Evolutionary conservation across 1,140 invertebrate species (phyloP).

Genomic region (Drosophila sechellia): DNA sequence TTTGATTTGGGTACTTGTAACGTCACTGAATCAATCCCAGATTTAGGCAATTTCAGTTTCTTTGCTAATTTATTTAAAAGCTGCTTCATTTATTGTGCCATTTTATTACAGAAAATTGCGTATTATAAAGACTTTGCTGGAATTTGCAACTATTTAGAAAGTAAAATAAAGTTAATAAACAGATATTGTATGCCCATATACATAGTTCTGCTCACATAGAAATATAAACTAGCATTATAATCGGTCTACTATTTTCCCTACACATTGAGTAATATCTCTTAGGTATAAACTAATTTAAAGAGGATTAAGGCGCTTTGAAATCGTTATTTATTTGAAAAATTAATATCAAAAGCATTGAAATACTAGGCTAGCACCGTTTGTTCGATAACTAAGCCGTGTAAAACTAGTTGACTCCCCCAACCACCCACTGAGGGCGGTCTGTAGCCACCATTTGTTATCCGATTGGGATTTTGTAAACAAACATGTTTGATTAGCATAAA

Average conservation of each 20-base stretch:
- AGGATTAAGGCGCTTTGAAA: not conserved
- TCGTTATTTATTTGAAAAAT: not conserved
- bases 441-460: slow-evolving; percentile 46
- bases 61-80: not conserved
- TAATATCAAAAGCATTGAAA: not conserved
- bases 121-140: not conserved
- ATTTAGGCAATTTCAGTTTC: not conserved
- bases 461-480: slow-evolving; percentile 55
- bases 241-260: too few relatives aligned
- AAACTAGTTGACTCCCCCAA: slow-evolving; percentile 20
- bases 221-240: too few relatives aligned
- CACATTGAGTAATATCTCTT: too few relatives aligned
- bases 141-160: too few relatives aligned
- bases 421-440: slow-evolving; percentile 20
- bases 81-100: not conserved
- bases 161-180: too few relatives aligned
- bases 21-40: slow-evolving; percentile 1
- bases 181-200: too few relatives aligned
- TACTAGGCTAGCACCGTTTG: not conserved
- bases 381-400: slow-evolving; percentile 19
- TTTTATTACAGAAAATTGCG: not conserved
- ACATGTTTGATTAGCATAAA: slow-evolving; percentile 71
- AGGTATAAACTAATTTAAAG: not conserved
- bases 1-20: not conserved
- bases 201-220: too few relatives aligned